Evolutionary conservation across 2,113 vertebrate genomes (phyloP).

Genomic region (Lepus americanus): DNA sequence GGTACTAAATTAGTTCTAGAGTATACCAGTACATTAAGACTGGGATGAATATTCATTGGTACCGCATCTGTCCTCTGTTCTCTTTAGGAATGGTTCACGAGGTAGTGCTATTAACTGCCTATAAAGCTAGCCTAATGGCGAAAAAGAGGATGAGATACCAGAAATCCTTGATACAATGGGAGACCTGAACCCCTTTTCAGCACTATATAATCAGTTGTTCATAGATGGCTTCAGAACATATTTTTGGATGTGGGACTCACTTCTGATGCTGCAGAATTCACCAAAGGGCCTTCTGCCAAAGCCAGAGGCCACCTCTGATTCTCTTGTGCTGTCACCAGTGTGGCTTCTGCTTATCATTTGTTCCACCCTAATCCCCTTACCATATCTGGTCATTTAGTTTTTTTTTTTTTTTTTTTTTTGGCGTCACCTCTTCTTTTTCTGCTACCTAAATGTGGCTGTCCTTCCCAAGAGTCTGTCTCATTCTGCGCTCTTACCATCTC

Average conservation of each 20-base stretch:
- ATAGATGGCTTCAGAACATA: neutral
- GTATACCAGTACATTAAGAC: neutral
- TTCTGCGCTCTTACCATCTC: neutral
- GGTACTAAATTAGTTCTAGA: neutral
- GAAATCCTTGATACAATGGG: neutral
- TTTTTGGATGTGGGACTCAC: neutral
- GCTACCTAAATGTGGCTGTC: neutral
- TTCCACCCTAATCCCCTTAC: neutral
- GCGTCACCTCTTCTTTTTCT: neutral
- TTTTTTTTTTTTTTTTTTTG: neutral
- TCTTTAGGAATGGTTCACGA: neutral
- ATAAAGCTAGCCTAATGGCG: slow-evolving; percentile 31
- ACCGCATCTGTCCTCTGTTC: neutral
- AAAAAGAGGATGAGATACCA: neutral
- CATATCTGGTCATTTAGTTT: no score
- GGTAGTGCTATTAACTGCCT: neutral
- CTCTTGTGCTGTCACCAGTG: neutral
- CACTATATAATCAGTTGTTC: neutral
- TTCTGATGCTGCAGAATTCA: neutral
- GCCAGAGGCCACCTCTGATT: neutral
- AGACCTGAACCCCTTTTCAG: neutral
- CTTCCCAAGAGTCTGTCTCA: neutral
- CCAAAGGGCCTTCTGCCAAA: neutral
- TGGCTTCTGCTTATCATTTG: neutral
- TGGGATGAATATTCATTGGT: neutral